Evolutionary conservation across 1,140 invertebrate species (phyloP).

Genomic region (Rhyacophila brunnea): DNA sequence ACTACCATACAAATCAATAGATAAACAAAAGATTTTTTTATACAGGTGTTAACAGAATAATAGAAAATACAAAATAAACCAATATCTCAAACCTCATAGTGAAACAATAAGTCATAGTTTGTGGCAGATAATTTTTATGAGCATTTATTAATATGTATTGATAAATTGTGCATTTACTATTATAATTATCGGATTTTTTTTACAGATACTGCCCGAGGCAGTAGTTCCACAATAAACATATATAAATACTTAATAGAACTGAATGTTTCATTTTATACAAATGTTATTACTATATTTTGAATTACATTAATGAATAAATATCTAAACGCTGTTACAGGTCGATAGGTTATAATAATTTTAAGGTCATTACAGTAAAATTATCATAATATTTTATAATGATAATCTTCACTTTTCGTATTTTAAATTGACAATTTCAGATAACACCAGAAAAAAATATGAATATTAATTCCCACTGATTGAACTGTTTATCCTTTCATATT

Average conservation of each 20-base stretch:
- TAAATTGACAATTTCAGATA: too few species aligned
- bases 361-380: too few species aligned
- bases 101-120: slow-evolving; percentile 34
- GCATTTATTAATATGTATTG: slow-evolving; percentile 18
- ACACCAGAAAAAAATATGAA: too few species aligned
- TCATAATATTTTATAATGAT: too few species aligned
- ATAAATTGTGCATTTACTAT: neutral
- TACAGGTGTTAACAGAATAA: slow-evolving; percentile 30
- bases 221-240: slow-evolving; percentile 18
- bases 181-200: neutral
- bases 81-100: slow-evolving; percentile 36
- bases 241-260: slow-evolving; percentile 16
- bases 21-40: slow-evolving; percentile 34
- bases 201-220: slow-evolving; percentile 12
- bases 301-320: neutral
- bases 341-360: slow-evolving; percentile 2
- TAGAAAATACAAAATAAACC: slow-evolving; percentile 26
- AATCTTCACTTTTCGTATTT: too few species aligned
- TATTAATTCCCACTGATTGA: too few species aligned
- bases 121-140: slow-evolving; percentile 15
- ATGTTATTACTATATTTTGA: slow-evolving; percentile 22
- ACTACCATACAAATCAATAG: slow-evolving; percentile 30
- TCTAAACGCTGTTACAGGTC: slow-evolving; percentile 18
- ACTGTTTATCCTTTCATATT: too few species aligned
- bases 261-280: slow-evolving; percentile 28